These are phyloP conservation scores for Vanessa cardui DNA, from an alignment of 2,888 invertebrate species.

Conservation along the genomic window DNA sequence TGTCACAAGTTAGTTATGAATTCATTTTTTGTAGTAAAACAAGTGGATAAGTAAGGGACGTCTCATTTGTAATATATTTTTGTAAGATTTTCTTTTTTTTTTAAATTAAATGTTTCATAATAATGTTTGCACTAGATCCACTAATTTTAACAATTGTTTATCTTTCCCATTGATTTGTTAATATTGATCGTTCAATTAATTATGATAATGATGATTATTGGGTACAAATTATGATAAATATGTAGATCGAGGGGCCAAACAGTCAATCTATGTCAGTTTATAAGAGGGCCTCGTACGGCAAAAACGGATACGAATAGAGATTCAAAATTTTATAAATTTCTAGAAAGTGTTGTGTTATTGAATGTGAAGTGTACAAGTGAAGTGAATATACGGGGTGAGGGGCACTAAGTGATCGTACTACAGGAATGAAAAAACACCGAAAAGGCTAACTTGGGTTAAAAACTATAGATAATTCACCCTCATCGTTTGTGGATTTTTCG, in stretches of 20 bases:
- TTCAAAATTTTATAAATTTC: neutral
- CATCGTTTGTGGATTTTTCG: slow-evolving; percentile 93
- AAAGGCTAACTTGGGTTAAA: slow-evolving; percentile 12
- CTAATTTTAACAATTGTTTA: slow-evolving; percentile 12
- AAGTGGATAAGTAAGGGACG: neutral
- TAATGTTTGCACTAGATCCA: slow-evolving; percentile 15
- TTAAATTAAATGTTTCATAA: neutral
- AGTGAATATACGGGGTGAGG: neutral
- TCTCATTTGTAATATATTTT: neutral
- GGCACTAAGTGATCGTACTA: slow-evolving; percentile 4
- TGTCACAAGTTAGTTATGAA: neutral
- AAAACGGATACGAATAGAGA: slow-evolving; percentile 5
- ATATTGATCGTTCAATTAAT: slow-evolving; percentile 31
- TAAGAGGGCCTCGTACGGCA: slow-evolving; percentile 14
- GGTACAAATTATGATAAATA: slow-evolving; percentile 29
- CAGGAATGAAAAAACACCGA: neutral
- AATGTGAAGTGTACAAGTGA: slow-evolving; percentile 3
- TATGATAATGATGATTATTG: slow-evolving; percentile 34
- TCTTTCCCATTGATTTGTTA: slow-evolving; percentile 14
- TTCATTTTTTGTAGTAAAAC: neutral
- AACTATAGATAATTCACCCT: slow-evolving; percentile 83
- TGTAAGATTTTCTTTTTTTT: neutral
- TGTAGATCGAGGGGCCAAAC: slow-evolving; percentile 40
- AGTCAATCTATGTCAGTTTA: slow-evolving; percentile 30
- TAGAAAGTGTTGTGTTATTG: neutral